Base-by-base conservation (phyloP, 2,888 invertebrate species). In the Taphrorychus bicolor region DNA sequence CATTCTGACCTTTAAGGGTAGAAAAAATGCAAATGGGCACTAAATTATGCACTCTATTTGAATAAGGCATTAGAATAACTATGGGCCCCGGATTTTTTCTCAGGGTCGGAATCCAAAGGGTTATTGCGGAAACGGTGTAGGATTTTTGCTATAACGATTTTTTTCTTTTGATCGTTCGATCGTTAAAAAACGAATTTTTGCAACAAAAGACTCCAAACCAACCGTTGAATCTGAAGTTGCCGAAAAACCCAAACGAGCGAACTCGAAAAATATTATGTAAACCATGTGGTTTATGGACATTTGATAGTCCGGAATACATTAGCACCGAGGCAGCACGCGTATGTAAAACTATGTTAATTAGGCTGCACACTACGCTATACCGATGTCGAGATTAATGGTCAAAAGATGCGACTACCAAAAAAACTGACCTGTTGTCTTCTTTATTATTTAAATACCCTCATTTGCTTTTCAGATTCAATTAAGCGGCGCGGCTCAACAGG, bases 21-120 rank as follows among this genome's bases (percentile, higher is more conserved):
- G 77, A 41, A 68, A 78, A 79, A 79, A 82, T 82, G 82, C 81
- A 82, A 82, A 82, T 82, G 75, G 74, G 72, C 73, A 73, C 75
- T 79, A 80, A 82, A 79, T 76, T 81, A 82, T 81, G 80, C 80
- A 79, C 76, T 77, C 73, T 77, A 82, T 82, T 82, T 80, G 80
- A 82, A 79, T 80, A 78, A 76, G 70, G 75, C 70, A 76, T 78
- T 77, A 74, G 77, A 74, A 72, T 77, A 69, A 72, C 52, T 72
- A 71, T 71, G 72, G 74, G 70, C 73, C 73, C 75, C 16, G 22
- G 22, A 74, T 73, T 78, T 79, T 79, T 79, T 79, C 78, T 79
- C 79, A 79, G 76, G 79, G 75, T 68, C 57, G 14, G 52, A 19
- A 23, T 14, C 22, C 9, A 70, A 71, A 70, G 64, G 62, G 64